A percentile compares a stretch with the other conserved stretches of the same genome.
Conservation (phyloP, 2,113 vertebrate genomes). For the Rhizomys pruinosus region DNA sequence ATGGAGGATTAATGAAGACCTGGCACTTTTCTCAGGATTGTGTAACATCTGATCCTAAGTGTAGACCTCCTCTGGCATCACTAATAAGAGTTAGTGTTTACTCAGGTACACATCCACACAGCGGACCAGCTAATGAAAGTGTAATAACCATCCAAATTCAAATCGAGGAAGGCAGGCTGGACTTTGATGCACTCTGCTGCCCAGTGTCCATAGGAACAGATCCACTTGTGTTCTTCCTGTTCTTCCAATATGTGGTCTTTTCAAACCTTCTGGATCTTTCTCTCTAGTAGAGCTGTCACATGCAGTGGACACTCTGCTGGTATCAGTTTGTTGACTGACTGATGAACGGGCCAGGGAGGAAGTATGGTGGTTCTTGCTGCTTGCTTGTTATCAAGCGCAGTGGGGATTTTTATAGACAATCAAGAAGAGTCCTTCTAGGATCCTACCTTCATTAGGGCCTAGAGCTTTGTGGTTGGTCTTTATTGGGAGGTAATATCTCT, state of each 20-base stretch:
- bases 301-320: neutral
- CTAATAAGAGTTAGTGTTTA: neutral
- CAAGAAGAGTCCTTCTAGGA: neutral
- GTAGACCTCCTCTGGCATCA: neutral
- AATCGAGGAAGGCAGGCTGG: neutral
- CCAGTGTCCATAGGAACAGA: neutral
- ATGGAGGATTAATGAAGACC: neutral
- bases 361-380: neutral
- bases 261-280: neutral
- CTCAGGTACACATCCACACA: accelerated
- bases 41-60: neutral
- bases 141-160: neutral
- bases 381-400: neutral
- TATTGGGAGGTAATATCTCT: neutral
- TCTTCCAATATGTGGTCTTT: neutral
- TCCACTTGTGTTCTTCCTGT: neutral
- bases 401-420: neutral
- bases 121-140: neutral
- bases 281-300: neutral
- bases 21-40: neutral
- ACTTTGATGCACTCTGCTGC: neutral
- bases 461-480: slow-evolving; percentile 11
- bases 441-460: neutral
- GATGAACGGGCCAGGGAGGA: neutral
- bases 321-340: neutral